Conservation (phyloP, 2,113 vertebrate genomes). For the Cyanoderma ruficeps region DNA sequence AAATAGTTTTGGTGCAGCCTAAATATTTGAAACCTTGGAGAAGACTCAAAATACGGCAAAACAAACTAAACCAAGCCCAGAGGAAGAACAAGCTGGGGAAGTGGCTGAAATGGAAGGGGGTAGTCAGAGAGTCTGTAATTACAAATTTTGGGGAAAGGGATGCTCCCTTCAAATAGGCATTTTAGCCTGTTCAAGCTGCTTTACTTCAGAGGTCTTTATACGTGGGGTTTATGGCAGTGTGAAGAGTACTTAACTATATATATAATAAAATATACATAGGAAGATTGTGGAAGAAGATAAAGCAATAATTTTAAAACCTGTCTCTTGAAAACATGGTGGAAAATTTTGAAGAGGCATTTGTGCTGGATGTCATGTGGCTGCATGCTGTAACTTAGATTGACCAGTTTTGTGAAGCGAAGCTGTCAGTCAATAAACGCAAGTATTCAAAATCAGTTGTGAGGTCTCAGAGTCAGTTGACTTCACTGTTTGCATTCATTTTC, state of each 20-base stretch:
- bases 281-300: not conserved
- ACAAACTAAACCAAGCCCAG: constrained; percentile 6
- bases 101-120: constrained; percentile 2
- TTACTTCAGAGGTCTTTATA: not conserved
- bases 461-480: not conserved
- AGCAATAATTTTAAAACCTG: not conserved
- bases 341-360: not conserved
- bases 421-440: not conserved
- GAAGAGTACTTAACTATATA: not conserved
- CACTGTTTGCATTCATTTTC: not conserved
- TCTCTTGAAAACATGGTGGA: not conserved
- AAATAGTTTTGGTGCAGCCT: constrained; percentile 38
- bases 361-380: not conserved
- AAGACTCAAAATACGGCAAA: constrained; percentile 38
- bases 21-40: constrained; percentile 42
- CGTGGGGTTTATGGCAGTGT: not conserved
- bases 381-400: not conserved
- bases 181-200: not conserved
- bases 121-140: not conserved
- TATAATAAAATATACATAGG: not conserved
- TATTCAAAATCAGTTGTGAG: not conserved
- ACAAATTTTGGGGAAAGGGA: not conserved
- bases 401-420: not conserved
- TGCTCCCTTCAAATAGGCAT: not conserved
- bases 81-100: not conserved